These are phyloP conservation scores for Dolichallabes microphthalmus DNA, from an alignment of 2,113 vertebrate species.

Conservation along the genomic window DNA sequence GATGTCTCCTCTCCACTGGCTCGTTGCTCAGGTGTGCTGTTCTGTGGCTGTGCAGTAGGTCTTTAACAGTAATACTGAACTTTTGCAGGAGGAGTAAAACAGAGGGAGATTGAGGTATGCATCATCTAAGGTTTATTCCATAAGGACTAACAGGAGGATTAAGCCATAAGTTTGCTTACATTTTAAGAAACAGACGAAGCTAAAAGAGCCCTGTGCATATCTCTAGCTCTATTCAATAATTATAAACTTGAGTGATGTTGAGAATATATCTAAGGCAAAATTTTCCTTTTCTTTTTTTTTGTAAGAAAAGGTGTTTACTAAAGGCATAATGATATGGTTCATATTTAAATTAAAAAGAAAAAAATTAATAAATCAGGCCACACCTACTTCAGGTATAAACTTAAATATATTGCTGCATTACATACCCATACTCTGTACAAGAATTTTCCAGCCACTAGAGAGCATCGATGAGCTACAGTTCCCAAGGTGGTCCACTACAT, in stretches of 20 bases:
- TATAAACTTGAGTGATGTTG: neutral
- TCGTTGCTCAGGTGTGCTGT: too few species aligned
- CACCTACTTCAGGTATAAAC: neutral
- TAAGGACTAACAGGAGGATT: too few species aligned
- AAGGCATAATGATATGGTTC: neutral
- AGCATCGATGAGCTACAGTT: slow-evolving; percentile 27
- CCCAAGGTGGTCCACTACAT: neutral
- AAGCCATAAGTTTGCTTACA: too few species aligned
- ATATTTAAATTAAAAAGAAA: neutral
- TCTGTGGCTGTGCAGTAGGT: too few species aligned
- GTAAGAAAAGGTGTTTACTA: neutral
- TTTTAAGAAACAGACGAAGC: neutral
- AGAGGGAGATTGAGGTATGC: too few species aligned
- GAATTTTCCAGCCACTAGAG: slow-evolving; percentile 36
- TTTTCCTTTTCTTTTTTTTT: too few species aligned
- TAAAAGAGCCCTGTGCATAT: neutral
- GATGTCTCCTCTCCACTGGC: too few species aligned
- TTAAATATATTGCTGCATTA: neutral
- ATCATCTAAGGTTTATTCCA: too few species aligned
- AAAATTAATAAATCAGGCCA: neutral
- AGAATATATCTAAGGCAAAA: neutral
- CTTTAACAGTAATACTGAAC: too few species aligned
- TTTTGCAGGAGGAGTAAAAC: too few species aligned
- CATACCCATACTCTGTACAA: neutral
- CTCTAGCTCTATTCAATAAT: neutral